These are phyloP conservation scores for Otocyon megalotis DNA, from an alignment of 2,113 vertebrate species.

Conservation along the genomic window DNA sequence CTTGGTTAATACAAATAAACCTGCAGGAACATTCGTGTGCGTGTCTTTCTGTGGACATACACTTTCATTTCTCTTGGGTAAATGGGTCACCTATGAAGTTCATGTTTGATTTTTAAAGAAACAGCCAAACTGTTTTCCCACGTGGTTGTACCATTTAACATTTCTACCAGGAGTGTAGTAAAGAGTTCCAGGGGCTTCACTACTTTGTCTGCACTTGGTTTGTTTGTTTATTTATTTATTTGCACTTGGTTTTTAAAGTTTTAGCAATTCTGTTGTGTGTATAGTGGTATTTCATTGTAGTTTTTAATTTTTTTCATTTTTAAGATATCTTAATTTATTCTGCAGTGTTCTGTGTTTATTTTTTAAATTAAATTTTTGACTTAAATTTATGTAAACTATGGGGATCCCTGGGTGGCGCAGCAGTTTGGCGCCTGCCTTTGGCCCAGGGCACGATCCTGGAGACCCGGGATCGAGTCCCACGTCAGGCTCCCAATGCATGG, in stretches of 20 bases:
- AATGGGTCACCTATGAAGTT: not conserved
- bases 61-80: not conserved
- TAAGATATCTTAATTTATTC: not conserved
- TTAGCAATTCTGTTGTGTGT: not conserved
- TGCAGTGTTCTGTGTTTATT: not conserved
- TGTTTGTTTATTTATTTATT: too few relatives aligned
- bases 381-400: not conserved
- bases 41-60: not conserved
- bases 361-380: not conserved
- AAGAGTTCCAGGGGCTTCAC: too few relatives aligned
- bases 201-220: too few relatives aligned
- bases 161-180: not conserved
- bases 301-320: not conserved
- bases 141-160: too few relatives aligned
- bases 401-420: too few relatives aligned
- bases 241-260: not conserved
- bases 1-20: not conserved
- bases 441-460: too few relatives aligned
- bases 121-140: not conserved
- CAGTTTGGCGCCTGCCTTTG: too few relatives aligned
- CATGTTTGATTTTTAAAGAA: not conserved
- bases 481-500: too few relatives aligned
- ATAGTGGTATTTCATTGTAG: not conserved
- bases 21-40: not conserved
- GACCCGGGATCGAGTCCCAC: too few relatives aligned